Evolutionary conservation across 2,113 vertebrate species (phyloP), one percentile per base, ranked within the genome.

Genomic region (Protobothrops flavoviridis): DNA sequence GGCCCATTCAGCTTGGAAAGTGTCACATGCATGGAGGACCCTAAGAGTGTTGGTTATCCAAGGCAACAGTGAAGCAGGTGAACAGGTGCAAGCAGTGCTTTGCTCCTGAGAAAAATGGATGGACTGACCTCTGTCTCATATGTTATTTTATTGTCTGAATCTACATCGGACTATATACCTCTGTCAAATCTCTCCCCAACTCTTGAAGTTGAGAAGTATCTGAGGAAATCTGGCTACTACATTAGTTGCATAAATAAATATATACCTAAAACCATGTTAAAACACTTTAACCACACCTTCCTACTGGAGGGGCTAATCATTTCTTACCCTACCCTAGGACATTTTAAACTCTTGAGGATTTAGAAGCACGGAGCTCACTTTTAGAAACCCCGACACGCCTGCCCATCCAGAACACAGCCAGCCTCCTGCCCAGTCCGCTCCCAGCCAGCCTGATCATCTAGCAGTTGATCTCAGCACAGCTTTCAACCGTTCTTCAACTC

Each of bases 241-340:
- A 95, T 93, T 95, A 95, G 96, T 94, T 95, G 97, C 94, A 97
- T 97, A 97, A 97, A 98, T 96, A 97, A 94, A 93, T 94, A 96
- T 97, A 96, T 95, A 94, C 94, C 94, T 24, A 92, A 93, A 57
- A 91, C 94, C 91, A 94, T 88, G 92, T 1, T 64, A 94, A 81
- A 81, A 85, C 86, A 91, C 96, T 91, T 95, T 96, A 93, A 93
- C 94, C 95, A 94, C 59, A 59, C 3, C 0, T 91, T 95, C 86
- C 91, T 93, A 93, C 59, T 15, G 0, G 1, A 91, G 92, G 50
- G 95, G 91, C 95, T 93, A 86, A 93, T 89, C 85, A 57, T 24
- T 57, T 88, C 94, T 94, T 64, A 12, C 17, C 94, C 96, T 94
- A 95, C 91, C 95, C 95, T 57, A 91, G 74, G 94, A 52, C 88